A percentile compares a stretch with the other conserved stretches of the same genome.
These are phyloP conservation scores for Ridgeia piscesae DNA, from an alignment of 1,140 invertebrate genomes.

Conservation along the genomic window DNA sequence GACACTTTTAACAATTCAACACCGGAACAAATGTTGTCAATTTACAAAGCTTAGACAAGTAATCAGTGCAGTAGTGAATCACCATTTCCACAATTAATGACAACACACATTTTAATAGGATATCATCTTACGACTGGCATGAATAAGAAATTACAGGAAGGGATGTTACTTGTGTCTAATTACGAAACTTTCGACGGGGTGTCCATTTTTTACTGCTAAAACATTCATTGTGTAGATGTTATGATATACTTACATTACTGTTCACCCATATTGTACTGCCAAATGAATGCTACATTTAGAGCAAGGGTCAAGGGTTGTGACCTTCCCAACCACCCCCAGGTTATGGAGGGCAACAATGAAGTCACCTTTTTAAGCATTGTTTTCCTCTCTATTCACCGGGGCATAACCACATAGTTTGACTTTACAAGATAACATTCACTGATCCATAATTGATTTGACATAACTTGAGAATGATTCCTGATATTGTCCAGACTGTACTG, in stretches of 20 bases:
- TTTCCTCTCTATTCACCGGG: neutral
- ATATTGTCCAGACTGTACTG: neutral
- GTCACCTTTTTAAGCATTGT: neutral
- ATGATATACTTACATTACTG: neutral
- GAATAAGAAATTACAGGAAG: neutral
- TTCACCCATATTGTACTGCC: neutral
- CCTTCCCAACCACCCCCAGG: neutral
- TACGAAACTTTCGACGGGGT: neutral
- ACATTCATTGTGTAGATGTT: neutral
- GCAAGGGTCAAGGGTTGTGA: neutral
- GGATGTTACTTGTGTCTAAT: neutral
- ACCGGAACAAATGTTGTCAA: neutral
- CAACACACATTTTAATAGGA: neutral
- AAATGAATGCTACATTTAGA: neutral
- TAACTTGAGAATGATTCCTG: neutral
- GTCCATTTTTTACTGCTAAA: neutral
- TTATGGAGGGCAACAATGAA: neutral
- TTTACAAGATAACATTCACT: neutral
- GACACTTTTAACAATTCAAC: neutral
- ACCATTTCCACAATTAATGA: neutral
- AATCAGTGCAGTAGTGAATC: neutral
- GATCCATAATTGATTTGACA: neutral
- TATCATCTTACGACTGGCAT: neutral
- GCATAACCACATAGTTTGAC: neutral
- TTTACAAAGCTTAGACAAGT: neutral